A percentile compares a stretch with the other conserved stretches of the same genome.
These are phyloP conservation scores for Trichomalopsis sarcophagae DNA, from an alignment of 1,140 invertebrate species.

Conservation along the genomic window DNA sequence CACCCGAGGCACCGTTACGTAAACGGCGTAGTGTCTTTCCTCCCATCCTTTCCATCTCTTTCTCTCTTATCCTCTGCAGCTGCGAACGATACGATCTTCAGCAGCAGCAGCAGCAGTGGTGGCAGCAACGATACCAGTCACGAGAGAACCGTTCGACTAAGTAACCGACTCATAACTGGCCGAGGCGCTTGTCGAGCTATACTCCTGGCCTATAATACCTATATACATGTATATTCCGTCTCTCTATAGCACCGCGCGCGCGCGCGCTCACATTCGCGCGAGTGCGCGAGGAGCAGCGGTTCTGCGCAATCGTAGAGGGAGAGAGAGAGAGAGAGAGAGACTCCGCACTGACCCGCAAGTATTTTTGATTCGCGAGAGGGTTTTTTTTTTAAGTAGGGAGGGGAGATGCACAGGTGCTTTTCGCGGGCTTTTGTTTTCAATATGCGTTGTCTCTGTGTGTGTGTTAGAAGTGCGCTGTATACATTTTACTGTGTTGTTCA, in stretches of 20 bases:
- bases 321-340: slow-evolving; percentile 38
- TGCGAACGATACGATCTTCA: neutral
- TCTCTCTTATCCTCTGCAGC: no score
- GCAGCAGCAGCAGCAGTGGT: no score
- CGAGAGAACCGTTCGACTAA: slow-evolving; percentile 57
- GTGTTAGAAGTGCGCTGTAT: no score
- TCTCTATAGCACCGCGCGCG: neutral
- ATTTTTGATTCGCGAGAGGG: no score
- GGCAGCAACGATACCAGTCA: neutral
- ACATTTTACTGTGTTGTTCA: no score
- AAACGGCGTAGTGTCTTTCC: no score
- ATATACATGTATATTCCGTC: neutral
- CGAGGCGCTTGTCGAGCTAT: slow-evolving; percentile 24
- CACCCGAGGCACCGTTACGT: no score
- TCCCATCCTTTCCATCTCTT: no score
- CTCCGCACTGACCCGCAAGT: neutral
- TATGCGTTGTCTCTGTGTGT: no score
- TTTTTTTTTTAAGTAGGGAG: no score
- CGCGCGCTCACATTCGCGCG: neutral
- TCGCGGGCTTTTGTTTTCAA: no score
- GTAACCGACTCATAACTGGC: slow-evolving; percentile 64
- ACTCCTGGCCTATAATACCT: neutral
- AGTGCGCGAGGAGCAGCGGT: slow-evolving; percentile 48
- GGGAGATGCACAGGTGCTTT: no score
- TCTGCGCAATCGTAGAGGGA: slow-evolving; percentile 60